These are phyloP conservation scores for Hesperophylax magnus DNA, from an alignment of 1,140 invertebrate species.

Conservation along the genomic window DNA sequence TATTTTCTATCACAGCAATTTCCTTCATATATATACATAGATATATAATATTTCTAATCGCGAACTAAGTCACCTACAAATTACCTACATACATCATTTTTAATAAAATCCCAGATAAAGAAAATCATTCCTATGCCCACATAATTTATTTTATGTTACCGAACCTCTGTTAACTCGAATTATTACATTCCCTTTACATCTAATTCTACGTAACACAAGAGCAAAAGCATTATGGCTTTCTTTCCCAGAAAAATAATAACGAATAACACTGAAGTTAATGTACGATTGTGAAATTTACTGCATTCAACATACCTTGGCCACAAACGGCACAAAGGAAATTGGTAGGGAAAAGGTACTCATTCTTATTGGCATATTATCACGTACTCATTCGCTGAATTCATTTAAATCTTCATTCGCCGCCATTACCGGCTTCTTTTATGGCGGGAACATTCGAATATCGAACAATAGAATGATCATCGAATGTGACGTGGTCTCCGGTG, in stretches of 20 bases:
- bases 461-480: slow-evolving; percentile 35
- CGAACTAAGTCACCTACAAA: no score
- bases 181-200: neutral
- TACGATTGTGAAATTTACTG: neutral
- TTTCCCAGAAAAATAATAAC: neutral
- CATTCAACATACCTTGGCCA: neutral
- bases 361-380: slow-evolving; percentile 40
- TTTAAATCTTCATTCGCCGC: slow-evolving; percentile 38
- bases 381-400: slow-evolving; percentile 20
- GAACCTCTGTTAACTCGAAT: no score
- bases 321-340: neutral
- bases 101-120: no score
- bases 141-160: no score
- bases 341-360: neutral
- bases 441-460: slow-evolving; percentile 28
- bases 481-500: slow-evolving; percentile 17
- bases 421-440: slow-evolving; percentile 26
- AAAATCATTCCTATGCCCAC: no score
- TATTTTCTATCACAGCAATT: no score
- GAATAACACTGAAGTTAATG: neutral
- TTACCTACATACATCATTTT: no score
- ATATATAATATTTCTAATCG: no score
- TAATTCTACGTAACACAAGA: neutral
- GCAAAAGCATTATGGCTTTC: neutral
- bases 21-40: no score